Evolutionary conservation across 2,888 invertebrate genomes (phyloP).

Genomic region (Stegophylla sp.): DNA sequence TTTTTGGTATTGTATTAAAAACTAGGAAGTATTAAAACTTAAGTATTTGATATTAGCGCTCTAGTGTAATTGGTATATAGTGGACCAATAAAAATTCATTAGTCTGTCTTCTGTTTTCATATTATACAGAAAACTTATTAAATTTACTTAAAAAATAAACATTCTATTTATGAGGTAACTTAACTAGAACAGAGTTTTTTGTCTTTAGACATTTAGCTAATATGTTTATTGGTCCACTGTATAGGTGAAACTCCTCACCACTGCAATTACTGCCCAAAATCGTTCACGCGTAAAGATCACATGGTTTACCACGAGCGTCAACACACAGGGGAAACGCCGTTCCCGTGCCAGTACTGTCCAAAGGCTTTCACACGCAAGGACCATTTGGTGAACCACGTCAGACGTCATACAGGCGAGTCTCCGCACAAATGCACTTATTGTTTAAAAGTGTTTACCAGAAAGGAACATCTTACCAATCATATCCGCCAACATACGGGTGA

Average conservation of each 20-base stretch:
- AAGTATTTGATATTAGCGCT: conserved; percentile 56
- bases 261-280: conserved; percentile 85
- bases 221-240: conserved; percentile 59
- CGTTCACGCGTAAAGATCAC: conserved; percentile 85
- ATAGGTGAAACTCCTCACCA: conserved; percentile 66
- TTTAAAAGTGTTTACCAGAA: conserved; percentile 67
- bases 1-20: conserved; percentile 51
- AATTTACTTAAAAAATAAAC: conserved; percentile 45
- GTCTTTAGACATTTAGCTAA: conserved; percentile 58
- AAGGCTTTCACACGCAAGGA: conserved; percentile 89
- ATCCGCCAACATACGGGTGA: conserved; percentile 66
- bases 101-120: conserved; percentile 44
- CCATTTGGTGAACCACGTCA: conserved; percentile 86
- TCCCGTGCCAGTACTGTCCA: conserved; percentile 75
- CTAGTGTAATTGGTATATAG: conserved; percentile 59
- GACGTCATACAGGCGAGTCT: conserved; percentile 86
- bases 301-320: conserved; percentile 84
- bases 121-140: conserved; percentile 38
- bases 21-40: conserved; percentile 42
- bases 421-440: conserved; percentile 87
- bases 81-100: conserved; percentile 56
- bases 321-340: conserved; percentile 79
- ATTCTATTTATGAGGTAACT: conserved; percentile 51
- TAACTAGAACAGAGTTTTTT: conserved; percentile 51
- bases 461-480: conserved; percentile 64